These are phyloP conservation scores for Meriones unguiculatus DNA, from an alignment of 2,113 vertebrate genomes.

Conservation along the genomic window DNA sequence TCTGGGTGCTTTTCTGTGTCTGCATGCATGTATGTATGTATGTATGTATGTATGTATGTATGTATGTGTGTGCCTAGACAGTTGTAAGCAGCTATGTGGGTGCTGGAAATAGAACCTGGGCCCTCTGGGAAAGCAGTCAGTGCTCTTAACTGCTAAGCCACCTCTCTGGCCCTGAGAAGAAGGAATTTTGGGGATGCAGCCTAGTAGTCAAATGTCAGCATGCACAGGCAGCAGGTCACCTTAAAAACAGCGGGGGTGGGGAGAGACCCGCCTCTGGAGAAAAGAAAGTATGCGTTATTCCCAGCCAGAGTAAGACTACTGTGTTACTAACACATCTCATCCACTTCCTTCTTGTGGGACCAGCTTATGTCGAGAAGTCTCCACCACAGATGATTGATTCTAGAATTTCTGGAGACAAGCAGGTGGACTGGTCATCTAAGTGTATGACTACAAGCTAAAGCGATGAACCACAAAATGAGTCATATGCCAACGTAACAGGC, in stretches of 20 bases:
- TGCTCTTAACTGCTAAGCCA: background rate
- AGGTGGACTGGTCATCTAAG: background rate
- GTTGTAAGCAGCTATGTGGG: background rate
- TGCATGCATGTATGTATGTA: too few species aligned
- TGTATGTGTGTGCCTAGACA: too few species aligned
- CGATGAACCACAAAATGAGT: background rate
- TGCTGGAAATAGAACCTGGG: background rate
- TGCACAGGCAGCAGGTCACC: background rate
- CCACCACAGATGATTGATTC: background rate
- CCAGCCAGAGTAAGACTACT: background rate
- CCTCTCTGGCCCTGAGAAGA: background rate
- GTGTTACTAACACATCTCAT: background rate
- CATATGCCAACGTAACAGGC: background rate
- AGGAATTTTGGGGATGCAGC: background rate
- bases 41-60: too few species aligned
- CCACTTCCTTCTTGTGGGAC: background rate
- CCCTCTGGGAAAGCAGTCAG: background rate
- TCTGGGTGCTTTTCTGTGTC: background rate
- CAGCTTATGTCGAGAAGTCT: background rate
- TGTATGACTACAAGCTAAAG: background rate
- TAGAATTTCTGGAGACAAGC: background rate
- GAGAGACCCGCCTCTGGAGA: background rate
- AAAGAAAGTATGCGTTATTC: constrained; percentile 19
- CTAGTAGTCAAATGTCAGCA: background rate
- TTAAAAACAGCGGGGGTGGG: background rate